Evolutionary conservation across 2,888 invertebrate species (phyloP).

Genomic region (Drosophila pegasa): DNA sequence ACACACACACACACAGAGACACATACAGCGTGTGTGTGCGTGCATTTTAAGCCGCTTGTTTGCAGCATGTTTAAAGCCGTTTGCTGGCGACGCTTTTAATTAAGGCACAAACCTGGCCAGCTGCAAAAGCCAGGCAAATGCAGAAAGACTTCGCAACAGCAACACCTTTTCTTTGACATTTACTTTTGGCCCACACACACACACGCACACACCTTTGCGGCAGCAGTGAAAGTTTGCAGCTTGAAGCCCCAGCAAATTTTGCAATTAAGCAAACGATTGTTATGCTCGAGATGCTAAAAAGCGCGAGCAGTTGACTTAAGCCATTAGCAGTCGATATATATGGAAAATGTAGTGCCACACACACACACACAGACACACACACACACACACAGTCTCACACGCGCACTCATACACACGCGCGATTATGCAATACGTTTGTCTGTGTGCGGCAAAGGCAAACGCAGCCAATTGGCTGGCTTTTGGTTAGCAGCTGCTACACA

Average conservation of each 20-base stretch:
- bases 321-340: slow-evolving; percentile 10
- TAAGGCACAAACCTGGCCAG: slow-evolving; percentile 50
- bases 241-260: slow-evolving; percentile 49
- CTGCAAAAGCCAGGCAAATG: slow-evolving; percentile 57
- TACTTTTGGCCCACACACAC: slow-evolving; percentile 20
- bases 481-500: slow-evolving; percentile 62
- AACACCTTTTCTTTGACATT: slow-evolving; percentile 54
- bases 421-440: slow-evolving; percentile 45
- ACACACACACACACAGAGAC: not conserved
- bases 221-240: slow-evolving; percentile 54
- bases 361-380: slow-evolving; percentile 18
- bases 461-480: slow-evolving; percentile 71
- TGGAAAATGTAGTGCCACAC: slow-evolving; percentile 26
- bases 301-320: slow-evolving; percentile 10
- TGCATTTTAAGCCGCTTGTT: slow-evolving; percentile 61
- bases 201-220: slow-evolving; percentile 47
- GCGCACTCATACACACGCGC: not conserved
- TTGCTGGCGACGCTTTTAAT: slow-evolving; percentile 59
- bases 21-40: not conserved
- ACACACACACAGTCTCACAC: not conserved
- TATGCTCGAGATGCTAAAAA: slow-evolving; percentile 31
- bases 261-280: slow-evolving; percentile 61
- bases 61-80: slow-evolving; percentile 37
- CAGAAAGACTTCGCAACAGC: slow-evolving; percentile 50
- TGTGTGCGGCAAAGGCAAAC: slow-evolving; percentile 21